A percentile compares a stretch with the other conserved stretches of the same genome.
Evolutionary conservation across 2,113 vertebrate species (phyloP).

Genomic region (Syrrhaptes paradoxus): DNA sequence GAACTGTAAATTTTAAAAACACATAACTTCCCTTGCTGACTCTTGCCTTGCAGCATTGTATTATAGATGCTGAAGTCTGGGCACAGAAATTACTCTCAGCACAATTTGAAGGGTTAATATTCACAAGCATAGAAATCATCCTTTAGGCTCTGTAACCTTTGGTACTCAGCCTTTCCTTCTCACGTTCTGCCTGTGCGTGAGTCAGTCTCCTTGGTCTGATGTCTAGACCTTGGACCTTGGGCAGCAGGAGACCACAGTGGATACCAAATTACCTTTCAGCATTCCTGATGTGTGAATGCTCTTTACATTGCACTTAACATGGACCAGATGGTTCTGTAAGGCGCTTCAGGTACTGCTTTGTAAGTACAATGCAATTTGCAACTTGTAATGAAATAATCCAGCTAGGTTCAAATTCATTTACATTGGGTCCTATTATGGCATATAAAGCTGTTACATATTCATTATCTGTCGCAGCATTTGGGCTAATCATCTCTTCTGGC

Average conservation of each 20-base stretch:
- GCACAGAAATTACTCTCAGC: neutral
- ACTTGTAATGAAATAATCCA: constrained; percentile 19
- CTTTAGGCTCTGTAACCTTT: constrained; percentile 34
- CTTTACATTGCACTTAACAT: constrained; percentile 85
- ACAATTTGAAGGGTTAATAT: neutral
- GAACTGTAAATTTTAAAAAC: neutral
- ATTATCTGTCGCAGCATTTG: neutral
- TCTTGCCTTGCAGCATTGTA: neutral
- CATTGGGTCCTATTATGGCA: neutral
- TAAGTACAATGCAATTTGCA: constrained; percentile 28
- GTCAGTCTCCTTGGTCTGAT: constrained; percentile 81
- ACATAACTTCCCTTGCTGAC: neutral
- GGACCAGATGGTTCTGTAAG: constrained; percentile 81
- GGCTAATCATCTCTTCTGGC: constrained; percentile 22
- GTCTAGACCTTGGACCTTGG: constrained; percentile 86
- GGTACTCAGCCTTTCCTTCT: constrained; percentile 11
- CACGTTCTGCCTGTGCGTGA: constrained; percentile 59
- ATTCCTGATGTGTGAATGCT: constrained; percentile 82
- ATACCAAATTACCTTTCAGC: constrained; percentile 82
- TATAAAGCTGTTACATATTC: neutral
- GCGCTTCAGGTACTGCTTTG: constrained; percentile 54
- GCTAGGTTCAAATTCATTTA: constrained; percentile 16
- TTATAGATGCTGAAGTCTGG: neutral
- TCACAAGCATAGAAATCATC: neutral
- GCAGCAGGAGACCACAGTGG: constrained; percentile 65